Conservation (phyloP, 2,113 vertebrate species). For the Muscicapa adusta region DNA sequence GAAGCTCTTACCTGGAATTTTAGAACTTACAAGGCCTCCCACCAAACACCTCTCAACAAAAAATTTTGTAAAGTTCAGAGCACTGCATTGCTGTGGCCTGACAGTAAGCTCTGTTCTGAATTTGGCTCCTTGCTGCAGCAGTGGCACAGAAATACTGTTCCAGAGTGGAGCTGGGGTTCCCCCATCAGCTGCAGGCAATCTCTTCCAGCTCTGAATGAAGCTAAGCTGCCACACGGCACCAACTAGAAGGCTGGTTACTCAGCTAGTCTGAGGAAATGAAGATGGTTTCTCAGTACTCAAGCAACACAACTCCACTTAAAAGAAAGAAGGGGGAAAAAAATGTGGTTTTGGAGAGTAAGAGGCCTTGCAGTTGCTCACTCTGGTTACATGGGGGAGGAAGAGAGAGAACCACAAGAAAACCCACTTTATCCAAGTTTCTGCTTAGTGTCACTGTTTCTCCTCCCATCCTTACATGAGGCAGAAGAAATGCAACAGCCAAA, state of each 20-base stretch:
- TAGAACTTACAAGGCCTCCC: background rate
- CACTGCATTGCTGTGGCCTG: background rate
- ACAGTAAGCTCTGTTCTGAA: background rate
- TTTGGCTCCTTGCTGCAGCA: background rate
- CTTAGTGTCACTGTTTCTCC: slow-evolving; percentile 22
- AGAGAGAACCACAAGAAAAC: background rate
- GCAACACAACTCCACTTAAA: background rate
- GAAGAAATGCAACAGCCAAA: background rate
- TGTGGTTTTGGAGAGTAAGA: background rate
- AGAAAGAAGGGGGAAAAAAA: background rate
- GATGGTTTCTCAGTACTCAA: background rate
- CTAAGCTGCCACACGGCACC: background rate
- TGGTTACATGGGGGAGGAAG: background rate
- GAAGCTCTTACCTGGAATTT: background rate
- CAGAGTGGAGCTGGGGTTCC: background rate
- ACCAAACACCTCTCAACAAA: background rate
- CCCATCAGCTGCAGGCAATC: background rate
- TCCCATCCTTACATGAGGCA: background rate
- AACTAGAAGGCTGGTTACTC: background rate
- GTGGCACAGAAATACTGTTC: background rate
- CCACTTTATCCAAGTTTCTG: background rate
- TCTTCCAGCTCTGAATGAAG: background rate
- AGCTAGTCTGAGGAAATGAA: background rate
- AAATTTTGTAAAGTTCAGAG: background rate
- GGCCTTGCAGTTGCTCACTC: background rate